phyloP scores from a whole-genome alignment of 2,797 vertebrate genomes.

The Clarias pachynema region DNA sequence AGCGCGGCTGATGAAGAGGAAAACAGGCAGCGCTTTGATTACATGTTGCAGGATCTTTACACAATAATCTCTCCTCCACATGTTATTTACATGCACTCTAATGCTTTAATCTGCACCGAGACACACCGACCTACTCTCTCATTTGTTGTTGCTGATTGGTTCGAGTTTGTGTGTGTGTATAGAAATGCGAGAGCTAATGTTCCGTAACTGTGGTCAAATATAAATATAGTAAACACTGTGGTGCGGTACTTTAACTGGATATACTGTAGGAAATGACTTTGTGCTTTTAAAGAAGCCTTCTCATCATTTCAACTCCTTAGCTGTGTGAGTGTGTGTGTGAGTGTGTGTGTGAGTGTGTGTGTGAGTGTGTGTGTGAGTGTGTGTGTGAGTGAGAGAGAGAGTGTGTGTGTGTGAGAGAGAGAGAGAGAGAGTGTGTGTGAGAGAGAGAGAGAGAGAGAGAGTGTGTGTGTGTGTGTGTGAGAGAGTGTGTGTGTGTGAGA shows the following conservation, averaged over 20 bases:
- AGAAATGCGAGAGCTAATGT: slow-evolving; percentile 71
- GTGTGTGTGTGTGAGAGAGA: too few relatives aligned
- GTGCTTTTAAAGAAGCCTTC: not conserved
- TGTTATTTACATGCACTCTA: slow-evolving; percentile 79
- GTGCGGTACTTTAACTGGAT: not conserved
- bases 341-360: too few relatives aligned
- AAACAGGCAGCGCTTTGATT: slow-evolving; percentile 82
- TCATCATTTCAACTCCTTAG: not conserved
- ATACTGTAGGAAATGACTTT: not conserved
- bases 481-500: too few relatives aligned
- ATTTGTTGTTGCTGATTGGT: slow-evolving; percentile 58
- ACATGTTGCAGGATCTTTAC: slow-evolving; percentile 83
- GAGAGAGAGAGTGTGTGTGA: too few relatives aligned
- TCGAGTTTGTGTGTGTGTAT: slow-evolving; percentile 73
- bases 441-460: too few relatives aligned
- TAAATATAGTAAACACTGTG: not conserved
- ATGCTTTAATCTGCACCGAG: slow-evolving; percentile 76
- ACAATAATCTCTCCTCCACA: slow-evolving; percentile 79
- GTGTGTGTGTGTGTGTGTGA: too few relatives aligned
- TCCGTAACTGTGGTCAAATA: slow-evolving; percentile 63
- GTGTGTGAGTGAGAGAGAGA: too few relatives aligned
- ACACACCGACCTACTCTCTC: slow-evolving; percentile 67
- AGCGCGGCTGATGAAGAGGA: slow-evolving; percentile 80
- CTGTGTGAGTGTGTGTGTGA: rapidly evolving
- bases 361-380: too few relatives aligned